Percentiles rank a stretch among this genome's conserved stretches.
Evolutionary conservation across 1,140 invertebrate genomes (phyloP).

Genomic region (Myzus persicae): DNA sequence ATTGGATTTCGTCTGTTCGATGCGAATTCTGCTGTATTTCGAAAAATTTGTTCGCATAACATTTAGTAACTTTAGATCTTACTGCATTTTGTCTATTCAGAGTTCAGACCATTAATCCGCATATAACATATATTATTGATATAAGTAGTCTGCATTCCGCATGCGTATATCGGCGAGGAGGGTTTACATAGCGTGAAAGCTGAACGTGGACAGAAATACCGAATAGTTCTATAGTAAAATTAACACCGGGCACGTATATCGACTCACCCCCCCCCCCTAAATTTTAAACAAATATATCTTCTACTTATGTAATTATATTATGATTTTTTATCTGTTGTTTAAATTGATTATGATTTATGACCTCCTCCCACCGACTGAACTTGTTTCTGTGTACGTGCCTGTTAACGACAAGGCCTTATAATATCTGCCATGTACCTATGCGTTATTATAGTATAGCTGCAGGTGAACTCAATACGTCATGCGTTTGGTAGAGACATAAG

Average conservation of each 20-base stretch:
- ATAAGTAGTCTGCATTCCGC: too few species aligned
- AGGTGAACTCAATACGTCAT: not conserved
- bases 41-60: not conserved
- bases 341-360: not conserved
- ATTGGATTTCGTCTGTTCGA: not conserved
- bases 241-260: not conserved
- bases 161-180: not conserved
- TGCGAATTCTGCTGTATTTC: not conserved
- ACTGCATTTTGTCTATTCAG: not conserved
- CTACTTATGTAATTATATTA: not conserved
- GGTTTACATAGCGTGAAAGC: not conserved
- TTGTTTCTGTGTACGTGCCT: not conserved
- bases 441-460: not conserved
- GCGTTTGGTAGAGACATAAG: too few species aligned
- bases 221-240: not conserved
- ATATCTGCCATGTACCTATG: too few species aligned
- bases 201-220: not conserved
- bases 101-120: too few species aligned
- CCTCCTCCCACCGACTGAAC: not conserved
- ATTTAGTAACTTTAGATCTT: not conserved
- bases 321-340: too few species aligned
- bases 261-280: not conserved
- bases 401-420: not conserved
- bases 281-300: not conserved
- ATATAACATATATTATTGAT: too few species aligned